Evolutionary conservation across 2,113 vertebrate species (phyloP).

Genomic region (Xyrauchen texanus): DNA sequence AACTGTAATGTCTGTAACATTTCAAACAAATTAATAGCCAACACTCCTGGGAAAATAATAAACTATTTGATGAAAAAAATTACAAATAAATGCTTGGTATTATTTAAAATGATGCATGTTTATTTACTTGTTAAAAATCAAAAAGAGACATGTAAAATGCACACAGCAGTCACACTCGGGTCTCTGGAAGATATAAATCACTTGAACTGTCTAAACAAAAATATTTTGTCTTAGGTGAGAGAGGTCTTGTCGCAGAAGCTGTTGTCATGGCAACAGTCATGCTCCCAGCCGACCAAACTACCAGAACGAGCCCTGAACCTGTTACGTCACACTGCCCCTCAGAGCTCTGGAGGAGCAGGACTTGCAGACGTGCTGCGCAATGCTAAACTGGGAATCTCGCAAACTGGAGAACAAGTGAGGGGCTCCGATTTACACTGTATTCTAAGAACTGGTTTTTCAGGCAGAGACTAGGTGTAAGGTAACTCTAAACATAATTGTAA

Average conservation of each 20-base stretch:
- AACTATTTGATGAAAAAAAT: no score
- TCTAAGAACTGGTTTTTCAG: neutral
- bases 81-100: no score
- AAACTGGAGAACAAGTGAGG: slow-evolving; percentile 71
- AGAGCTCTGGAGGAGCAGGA: slow-evolving; percentile 71
- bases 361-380: slow-evolving; percentile 75
- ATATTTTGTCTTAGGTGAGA: slow-evolving; percentile 69
- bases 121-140: no score
- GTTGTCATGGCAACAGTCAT: slow-evolving; percentile 80
- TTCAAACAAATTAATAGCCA: no score
- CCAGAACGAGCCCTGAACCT: slow-evolving; percentile 81
- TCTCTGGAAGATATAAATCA: neutral
- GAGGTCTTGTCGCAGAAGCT: slow-evolving; percentile 82
- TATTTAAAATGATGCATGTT: no score
- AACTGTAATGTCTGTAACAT: no score
- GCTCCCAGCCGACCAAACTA: slow-evolving; percentile 81
- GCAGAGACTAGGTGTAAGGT: no score
- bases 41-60: no score
- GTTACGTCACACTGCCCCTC: slow-evolving; percentile 79
- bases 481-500: no score
- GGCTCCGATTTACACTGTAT: neutral
- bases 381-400: slow-evolving; percentile 69
- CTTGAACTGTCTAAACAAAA: neutral
- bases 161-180: no score
- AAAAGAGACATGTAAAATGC: no score